These are phyloP conservation scores for Papilio polytes DNA, from an alignment of 1,140 invertebrate species.

Conservation along the genomic window DNA sequence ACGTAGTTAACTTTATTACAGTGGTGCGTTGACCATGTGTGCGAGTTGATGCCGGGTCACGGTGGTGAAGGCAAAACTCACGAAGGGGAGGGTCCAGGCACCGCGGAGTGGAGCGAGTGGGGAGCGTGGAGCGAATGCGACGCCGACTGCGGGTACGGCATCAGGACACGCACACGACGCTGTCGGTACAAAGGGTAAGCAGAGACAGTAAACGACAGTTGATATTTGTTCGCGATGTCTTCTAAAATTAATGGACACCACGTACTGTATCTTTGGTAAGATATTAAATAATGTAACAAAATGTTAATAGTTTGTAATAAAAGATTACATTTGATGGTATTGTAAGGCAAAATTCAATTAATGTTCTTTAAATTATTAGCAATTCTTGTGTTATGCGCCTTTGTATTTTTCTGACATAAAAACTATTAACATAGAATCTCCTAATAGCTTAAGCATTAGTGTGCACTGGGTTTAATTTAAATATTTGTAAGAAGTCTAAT, in stretches of 20 bases:
- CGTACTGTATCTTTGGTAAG: no score
- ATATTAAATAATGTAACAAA: no score
- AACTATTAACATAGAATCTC: not conserved
- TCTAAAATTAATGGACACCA: not conserved
- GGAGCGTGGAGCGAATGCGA: slow-evolving; percentile 67
- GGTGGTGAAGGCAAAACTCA: slow-evolving; percentile 46
- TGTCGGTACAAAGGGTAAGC: slow-evolving; percentile 69
- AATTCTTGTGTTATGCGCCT: no score
- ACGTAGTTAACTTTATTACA: slow-evolving; percentile 45
- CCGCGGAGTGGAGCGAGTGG: slow-evolving; percentile 71
- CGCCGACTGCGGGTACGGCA: slow-evolving; percentile 72
- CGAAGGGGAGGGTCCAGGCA: slow-evolving; percentile 42
- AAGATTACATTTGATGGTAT: no score
- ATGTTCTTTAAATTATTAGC: no score
- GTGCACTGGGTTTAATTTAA: not conserved
- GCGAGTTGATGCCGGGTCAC: slow-evolving; percentile 74
- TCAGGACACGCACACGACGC: slow-evolving; percentile 59
- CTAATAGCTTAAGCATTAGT: not conserved
- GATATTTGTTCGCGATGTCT: not conserved
- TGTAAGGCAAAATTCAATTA: no score
- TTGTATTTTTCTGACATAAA: no score
- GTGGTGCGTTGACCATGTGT: slow-evolving; percentile 75
- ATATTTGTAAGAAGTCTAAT: not conserved
- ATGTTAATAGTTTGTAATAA: no score
- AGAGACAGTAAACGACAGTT: not conserved